Evolutionary conservation across 2,113 vertebrate genomes (phyloP).

Genomic region (Vidua macroura): DNA sequence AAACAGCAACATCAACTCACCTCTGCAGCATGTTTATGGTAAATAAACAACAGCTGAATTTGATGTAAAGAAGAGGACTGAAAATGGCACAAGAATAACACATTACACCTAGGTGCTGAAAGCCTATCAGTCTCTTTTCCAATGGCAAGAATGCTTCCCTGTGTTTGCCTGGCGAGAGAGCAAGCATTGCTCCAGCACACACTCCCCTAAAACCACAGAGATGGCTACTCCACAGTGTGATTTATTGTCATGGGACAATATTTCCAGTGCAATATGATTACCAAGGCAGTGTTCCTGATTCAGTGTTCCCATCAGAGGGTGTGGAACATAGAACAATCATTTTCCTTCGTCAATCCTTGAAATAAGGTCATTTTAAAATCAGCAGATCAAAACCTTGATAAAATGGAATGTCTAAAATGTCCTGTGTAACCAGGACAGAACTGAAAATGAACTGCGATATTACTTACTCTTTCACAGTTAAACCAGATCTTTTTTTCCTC

Average conservation of each 20-base stretch:
- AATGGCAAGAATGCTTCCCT: not conserved
- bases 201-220: not conserved
- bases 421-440: slow-evolving; percentile 19
- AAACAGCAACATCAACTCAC: not conserved
- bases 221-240: slow-evolving; percentile 6
- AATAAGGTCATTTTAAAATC: not conserved
- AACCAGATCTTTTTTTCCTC: not conserved
- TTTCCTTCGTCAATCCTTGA: not conserved
- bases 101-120: not conserved
- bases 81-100: slow-evolving; percentile 2
- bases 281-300: not conserved
- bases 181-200: not conserved
- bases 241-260: slow-evolving; percentile 37
- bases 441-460: not conserved
- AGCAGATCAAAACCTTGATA: slow-evolving; percentile 5
- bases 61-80: not conserved
- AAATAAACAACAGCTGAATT: not conserved
- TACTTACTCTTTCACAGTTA: slow-evolving; percentile 24
- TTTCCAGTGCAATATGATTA: slow-evolving; percentile 45
- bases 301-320: not conserved
- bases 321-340: not conserved
- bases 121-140: not conserved
- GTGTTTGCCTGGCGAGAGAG: not conserved
- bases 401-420: not conserved
- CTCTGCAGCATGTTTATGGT: not conserved